Evolutionary conservation across 2,113 vertebrate species (phyloP), one percentile per base, ranked within the genome.

Genomic region (Mionectes macconnelli): DNA sequence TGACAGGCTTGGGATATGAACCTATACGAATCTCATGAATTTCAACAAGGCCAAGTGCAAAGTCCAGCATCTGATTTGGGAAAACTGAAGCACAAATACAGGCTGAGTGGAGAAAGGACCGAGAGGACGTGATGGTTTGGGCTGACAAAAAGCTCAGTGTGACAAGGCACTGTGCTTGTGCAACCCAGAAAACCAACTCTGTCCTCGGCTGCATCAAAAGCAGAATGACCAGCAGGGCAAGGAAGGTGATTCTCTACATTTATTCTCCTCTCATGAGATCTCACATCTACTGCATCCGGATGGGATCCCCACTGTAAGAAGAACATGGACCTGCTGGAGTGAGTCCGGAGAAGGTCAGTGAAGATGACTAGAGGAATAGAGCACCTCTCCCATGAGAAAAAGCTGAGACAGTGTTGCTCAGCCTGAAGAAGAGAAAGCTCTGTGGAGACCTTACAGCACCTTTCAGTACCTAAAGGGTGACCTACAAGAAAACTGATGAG

Each of bases 241-340:
- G 25, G n/a, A 40, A 55, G 10, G 30, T 1, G 2, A n/a, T 39
- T 63, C 49, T 18, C 15, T 10, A 30, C 18, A 5, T 39, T 3
- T 77, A 12, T 25, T 25, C 24, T 17, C 11, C 20, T 49, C 24
- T 80, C 31, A 23, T 27, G 21, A 19, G 14, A 42, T 35, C 40
- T 17, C 24, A 42, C 17, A 17, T 56, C 25, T 47, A 15, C 12
- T 30, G 15, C 13, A 14, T 35, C 40, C 30, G 40, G 19, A 14
- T 49, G 17, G 10, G 16, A 49, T 42, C 21, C 25, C 4, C 11
- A 35, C 8, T 11, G 10, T 31, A 31, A 37, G 27, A 53, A 64
- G 6, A 6, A 42, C 3, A 21, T 19, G 11, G 31, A 15, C 9
- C 17, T 37, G 35, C 25, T 56, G 17, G 21, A 57, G 5, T 0